Conservation (phyloP, 2,888 invertebrate genomes). For the Polyommatus icarus region DNA sequence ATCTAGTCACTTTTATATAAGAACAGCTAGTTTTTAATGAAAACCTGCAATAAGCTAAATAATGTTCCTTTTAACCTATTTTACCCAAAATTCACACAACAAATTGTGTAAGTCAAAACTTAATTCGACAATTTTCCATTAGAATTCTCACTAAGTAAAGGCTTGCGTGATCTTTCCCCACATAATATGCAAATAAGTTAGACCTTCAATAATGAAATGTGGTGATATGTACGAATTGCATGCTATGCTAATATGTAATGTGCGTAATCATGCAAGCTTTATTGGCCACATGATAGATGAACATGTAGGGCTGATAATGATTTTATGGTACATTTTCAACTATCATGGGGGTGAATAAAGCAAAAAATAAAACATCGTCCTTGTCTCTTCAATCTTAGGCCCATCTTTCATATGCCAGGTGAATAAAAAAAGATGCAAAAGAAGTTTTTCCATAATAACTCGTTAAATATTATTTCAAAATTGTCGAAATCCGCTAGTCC, state of each 20-base stretch:
- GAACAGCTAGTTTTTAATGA: too few relatives aligned
- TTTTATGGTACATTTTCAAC: background rate
- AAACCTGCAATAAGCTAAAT: too few relatives aligned
- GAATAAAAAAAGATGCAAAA: too few relatives aligned
- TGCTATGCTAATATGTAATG: background rate
- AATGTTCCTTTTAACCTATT: background rate
- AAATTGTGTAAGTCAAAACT: background rate
- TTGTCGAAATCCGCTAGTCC: too few relatives aligned
- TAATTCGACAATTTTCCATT: background rate
- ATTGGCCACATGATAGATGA: background rate
- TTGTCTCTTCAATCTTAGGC: too few relatives aligned
- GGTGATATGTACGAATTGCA: constrained; percentile 1
- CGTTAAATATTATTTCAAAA: too few relatives aligned
- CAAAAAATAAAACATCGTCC: too few relatives aligned
- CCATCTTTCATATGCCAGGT: too few relatives aligned
- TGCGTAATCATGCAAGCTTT: background rate
- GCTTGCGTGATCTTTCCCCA: background rate
- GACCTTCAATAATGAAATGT: background rate
- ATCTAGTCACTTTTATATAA: too few relatives aligned
- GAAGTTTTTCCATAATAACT: too few relatives aligned
- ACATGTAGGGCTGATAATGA: background rate
- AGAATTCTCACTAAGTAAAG: background rate
- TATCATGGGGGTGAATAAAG: background rate
- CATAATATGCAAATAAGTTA: constrained; percentile 7
- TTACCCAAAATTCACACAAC: background rate